A percentile compares a stretch with the other conserved stretches of the same genome.
phyloP scores from a whole-genome alignment of 2,797 vertebrate species.

The Phaenicophaeus curvirostris region DNA sequence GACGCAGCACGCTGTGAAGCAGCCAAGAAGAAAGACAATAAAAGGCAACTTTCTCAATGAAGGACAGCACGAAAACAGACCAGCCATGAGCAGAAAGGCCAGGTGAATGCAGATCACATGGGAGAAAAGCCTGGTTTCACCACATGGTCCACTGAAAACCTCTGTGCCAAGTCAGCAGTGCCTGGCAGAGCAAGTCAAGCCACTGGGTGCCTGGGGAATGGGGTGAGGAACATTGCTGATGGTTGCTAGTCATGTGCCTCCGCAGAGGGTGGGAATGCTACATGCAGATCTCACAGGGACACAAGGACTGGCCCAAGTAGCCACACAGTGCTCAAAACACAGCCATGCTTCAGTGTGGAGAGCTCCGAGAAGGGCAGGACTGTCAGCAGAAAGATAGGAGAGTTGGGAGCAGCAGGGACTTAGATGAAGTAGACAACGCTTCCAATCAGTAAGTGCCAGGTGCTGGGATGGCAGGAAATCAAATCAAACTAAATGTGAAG shows the following conservation, averaged over 20 bases:
- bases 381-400: background rate
- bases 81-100: slow-evolving; percentile 23
- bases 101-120: background rate
- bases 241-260: background rate
- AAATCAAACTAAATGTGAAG: background rate
- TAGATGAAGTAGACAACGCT: background rate
- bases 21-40: background rate
- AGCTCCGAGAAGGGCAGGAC: background rate
- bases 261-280: background rate
- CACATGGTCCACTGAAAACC: background rate
- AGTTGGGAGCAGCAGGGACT: background rate
- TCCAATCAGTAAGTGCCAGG: background rate
- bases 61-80: slow-evolving; percentile 16
- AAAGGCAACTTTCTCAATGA: background rate
- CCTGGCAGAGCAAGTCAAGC: background rate
- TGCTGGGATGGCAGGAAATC: background rate
- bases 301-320: background rate
- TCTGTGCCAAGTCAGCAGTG: background rate
- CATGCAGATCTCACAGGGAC: background rate
- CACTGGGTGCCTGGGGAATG: background rate
- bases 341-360: background rate
- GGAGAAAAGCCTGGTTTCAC: background rate
- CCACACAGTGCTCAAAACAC: background rate
- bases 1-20: background rate
- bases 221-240: background rate